Evolutionary conservation across 2,797 vertebrate species (phyloP), one percentile per base, ranked within the genome.

Genomic region (Schizopygopsis pylzovi): DNA sequence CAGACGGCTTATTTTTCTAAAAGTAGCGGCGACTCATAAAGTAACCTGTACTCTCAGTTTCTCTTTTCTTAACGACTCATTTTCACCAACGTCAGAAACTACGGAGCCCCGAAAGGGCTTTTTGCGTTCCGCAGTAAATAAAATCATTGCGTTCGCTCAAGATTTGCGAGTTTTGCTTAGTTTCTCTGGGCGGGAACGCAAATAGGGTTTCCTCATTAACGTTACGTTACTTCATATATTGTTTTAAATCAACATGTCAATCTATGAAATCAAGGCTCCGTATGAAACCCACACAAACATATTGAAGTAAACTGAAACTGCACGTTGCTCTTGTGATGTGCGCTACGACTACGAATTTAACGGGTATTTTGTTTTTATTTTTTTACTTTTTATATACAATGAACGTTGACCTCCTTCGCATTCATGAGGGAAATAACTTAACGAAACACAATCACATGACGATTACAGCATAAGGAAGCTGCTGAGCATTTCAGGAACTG

Each of bases 401-500:
- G 11, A 15, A 8, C 41, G 16, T 78, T 68, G 4, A 28, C 22
- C 6, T 28, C 8, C 10, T 33, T 3, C 5, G 11, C 39, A 9
- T 6, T 11, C 39, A 3, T 39, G 1, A 25, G 2, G 20, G 3
- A 22, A 52, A 77, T 68, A 0, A 10, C 4, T 28, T 20, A 28
- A 28, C 59, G 4, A 56, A 56, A 52, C 25, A 15, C 6, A 52
- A 84, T 84, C 82, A 84, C 82, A 77, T 70, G 82, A 84, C 13
- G 6, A 3, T 20, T 33, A 25, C 47, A 11, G 12, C 4, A 71
- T 28, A 22, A 65, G 82, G 73, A 77, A 84, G 47, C 47, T 3
- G 33, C 33, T 41, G 47, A 76, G 3, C 16, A 15, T 28, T 49
- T 39, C 22, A 43, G 61, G 82, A 78, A 78, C 37, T 68, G 43